Evolutionary conservation across 2,113 vertebrate genomes (phyloP).

Genomic region (Cavia aperea): DNA sequence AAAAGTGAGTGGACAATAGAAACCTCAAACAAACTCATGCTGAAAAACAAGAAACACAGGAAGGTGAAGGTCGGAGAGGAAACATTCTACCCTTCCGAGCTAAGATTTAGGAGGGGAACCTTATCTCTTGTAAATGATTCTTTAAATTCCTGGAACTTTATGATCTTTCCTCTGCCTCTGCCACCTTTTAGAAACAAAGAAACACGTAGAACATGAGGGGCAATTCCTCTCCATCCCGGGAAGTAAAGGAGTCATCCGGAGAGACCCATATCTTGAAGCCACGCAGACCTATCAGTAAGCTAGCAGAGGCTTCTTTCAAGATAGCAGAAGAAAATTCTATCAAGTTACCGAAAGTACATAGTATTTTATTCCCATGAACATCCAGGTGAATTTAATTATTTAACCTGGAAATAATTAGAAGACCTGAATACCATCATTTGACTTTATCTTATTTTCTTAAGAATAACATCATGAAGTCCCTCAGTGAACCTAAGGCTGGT

Average conservation of each 20-base stretch:
- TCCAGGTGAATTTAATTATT: not conserved
- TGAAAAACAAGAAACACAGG: not conserved
- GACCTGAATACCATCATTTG: not conserved
- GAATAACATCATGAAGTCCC: not conserved
- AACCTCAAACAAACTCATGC: not conserved
- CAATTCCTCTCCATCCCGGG: not conserved
- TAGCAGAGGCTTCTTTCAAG: not conserved
- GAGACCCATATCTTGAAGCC: not conserved
- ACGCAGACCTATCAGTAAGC: not conserved
- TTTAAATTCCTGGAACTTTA: not conserved
- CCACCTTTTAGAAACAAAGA: conserved; percentile 4
- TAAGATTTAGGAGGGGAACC: not conserved
- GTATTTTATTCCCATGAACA: not conserved
- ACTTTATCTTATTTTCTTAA: not conserved
- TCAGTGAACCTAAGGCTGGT: not conserved
- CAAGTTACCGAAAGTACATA: not conserved
- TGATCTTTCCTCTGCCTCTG: not conserved
- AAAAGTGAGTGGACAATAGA: not conserved
- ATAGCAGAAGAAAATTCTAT: not conserved
- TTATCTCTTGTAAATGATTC: not conserved
- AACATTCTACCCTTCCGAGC: not conserved
- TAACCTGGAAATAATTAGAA: conserved; percentile 29
- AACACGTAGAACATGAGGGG: not conserved
- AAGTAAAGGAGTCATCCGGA: not conserved
- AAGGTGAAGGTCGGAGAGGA: not conserved